These are phyloP conservation scores for Hartigia nigra DNA, from an alignment of 2,888 invertebrate genomes.

Conservation along the genomic window DNA sequence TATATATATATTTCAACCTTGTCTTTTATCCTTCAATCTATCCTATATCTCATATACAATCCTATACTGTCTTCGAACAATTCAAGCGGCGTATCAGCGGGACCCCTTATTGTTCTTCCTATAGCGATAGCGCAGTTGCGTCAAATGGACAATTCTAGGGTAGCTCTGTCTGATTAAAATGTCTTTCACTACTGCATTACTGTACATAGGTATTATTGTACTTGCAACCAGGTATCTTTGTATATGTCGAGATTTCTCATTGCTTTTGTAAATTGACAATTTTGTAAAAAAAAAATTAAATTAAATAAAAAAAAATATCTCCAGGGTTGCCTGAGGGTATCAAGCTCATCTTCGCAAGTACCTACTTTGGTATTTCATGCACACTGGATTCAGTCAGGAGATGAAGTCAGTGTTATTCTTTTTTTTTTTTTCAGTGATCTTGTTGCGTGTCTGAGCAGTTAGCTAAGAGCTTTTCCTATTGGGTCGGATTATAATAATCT, in stretches of 20 bases:
- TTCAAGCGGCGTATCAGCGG: neutral
- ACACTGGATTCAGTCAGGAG: neutral
- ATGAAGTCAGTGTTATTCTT: too few relatives aligned
- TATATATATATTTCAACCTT: neutral
- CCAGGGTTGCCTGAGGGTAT: neutral
- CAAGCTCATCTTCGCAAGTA: too few relatives aligned
- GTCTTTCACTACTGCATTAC: neutral
- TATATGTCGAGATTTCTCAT: neutral
- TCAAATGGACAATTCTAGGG: neutral
- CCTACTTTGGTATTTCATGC: neutral
- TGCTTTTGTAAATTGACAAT: neutral
- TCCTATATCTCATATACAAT: neutral
- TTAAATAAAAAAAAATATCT: neutral
- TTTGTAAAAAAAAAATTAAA: neutral
- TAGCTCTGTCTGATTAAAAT: neutral
- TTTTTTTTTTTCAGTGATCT: neutral
- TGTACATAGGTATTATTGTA: neutral
- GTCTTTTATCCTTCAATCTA: neutral
- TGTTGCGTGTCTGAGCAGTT: neutral
- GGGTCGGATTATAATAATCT: slow-evolving; percentile 2
- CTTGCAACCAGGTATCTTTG: neutral
- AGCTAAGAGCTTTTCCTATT: neutral
- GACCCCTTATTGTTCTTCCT: neutral
- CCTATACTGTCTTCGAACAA: neutral
- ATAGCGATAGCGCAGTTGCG: neutral